Base-by-base conservation (phyloP, 2,113 vertebrate genomes). In the Etheostoma spectabile region DNA sequence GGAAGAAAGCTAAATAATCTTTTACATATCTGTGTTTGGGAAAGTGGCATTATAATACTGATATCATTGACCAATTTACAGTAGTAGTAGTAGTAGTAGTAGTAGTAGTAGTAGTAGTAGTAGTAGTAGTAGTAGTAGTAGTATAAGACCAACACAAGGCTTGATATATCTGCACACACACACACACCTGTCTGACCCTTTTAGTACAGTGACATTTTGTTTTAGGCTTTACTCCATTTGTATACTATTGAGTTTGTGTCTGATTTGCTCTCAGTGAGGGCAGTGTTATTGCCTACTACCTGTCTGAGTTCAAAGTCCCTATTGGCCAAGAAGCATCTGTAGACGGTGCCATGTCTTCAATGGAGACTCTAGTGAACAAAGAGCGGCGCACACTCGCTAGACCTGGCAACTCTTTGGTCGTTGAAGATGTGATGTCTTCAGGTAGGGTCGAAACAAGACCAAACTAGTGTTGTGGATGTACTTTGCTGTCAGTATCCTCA, bases 211-310 rank as follows among this genome's bases (percentile, higher is more conserved):
- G 24, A 59, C 19, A 1, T 3, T 71, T 45, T 53, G 5, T 53
- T 67, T 42, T 52, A 59, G 13, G 4, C n/a, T 16, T 49, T 49
- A 3, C 55, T 15, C 22, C 49, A 45, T 8, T 8, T 64, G 3
- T 57, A 8, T 5, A 42, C 15, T 1, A 3, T 57, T 61, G 48
- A 0, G 35, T 62, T 69, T 7, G 60, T 45, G 19, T 80, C 48
- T 64, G 11, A 0, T 60, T 60, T 74, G 19, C 51, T 53, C 52
- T 30, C 24, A 96, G 95, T 71, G 95, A 96, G 79, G 95, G 95
- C 65, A 95, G 94, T 38, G 85, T 96, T 4, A 87, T 96, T 1
- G 95, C 95, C 72, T 96, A 95, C 91, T 95, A 95, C 84, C 72
- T 94, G 82, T 95, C 95, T 0, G 95, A 96, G 91, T 96, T 96